These are phyloP conservation scores for Sebastes oblongus DNA, from an alignment of 2,797 vertebrate species.

Conservation along the genomic window DNA sequence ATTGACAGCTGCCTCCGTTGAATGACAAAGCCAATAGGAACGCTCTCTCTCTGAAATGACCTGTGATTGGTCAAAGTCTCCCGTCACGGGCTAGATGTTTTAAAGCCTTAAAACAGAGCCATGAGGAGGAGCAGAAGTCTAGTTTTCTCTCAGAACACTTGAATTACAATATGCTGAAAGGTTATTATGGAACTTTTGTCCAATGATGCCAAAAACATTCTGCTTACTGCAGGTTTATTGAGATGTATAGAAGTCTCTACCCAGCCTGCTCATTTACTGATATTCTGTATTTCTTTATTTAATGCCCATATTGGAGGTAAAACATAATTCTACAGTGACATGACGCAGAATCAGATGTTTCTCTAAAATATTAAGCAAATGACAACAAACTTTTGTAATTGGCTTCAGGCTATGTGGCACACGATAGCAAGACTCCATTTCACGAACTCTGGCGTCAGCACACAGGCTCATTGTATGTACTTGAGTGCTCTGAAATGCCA, in stretches of 20 bases:
- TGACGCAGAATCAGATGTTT: neutral
- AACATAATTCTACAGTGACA: neutral
- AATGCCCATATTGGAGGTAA: neutral
- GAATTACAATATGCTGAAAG: no score
- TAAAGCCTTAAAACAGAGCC: no score
- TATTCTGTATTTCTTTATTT: neutral
- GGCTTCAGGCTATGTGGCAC: neutral
- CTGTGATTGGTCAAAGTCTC: no score
- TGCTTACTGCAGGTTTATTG: neutral
- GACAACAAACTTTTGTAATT: neutral
- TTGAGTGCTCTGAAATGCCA: conserved; percentile 23
- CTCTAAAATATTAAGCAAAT: neutral
- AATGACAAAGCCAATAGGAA: no score
- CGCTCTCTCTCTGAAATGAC: no score
- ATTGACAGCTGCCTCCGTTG: no score
- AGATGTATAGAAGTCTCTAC: conserved; percentile 13
- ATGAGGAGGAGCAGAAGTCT: no score
- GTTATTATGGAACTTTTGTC: no score
- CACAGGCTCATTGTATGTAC: conserved; percentile 25
- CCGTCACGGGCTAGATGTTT: no score
- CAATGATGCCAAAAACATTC: no score
- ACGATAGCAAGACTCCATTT: neutral
- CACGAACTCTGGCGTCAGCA: conserved; percentile 7
- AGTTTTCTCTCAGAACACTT: no score
- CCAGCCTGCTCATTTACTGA: neutral